phyloP scores from a whole-genome alignment of 2,797 vertebrate species.

The Sciurus vulgaris region DNA sequence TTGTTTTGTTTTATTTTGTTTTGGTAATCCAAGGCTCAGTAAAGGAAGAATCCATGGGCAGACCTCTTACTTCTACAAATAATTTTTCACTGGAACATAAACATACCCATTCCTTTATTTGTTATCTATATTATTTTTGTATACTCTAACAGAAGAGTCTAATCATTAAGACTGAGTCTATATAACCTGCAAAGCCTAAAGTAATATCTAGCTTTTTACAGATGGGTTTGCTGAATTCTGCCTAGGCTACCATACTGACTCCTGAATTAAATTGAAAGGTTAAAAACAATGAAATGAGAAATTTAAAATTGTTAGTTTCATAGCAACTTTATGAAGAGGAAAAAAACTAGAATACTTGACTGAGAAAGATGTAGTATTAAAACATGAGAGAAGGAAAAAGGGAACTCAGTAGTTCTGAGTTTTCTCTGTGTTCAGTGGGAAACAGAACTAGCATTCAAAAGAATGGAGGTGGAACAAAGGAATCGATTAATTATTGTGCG shows the following conservation, averaged over 20 bases:
- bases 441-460: conserved; percentile 53
- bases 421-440: conserved; percentile 24
- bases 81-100: conserved; percentile 54
- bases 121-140: background rate
- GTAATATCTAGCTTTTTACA: background rate
- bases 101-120: background rate
- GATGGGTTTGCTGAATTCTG: conserved; percentile 17
- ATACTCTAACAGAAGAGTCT: background rate
- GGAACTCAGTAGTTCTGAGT: conserved; percentile 31
- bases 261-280: conserved; percentile 5
- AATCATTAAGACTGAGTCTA: background rate
- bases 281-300: conserved; percentile 6
- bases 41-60: background rate
- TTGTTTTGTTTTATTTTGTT: background rate
- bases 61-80: conserved; percentile 29
- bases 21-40: background rate
- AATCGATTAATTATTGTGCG: conserved; percentile 47
- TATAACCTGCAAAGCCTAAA: background rate
- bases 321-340: background rate
- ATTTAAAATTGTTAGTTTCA: conserved; percentile 45
- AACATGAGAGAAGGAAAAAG: conserved; percentile 24
- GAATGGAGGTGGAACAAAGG: conserved; percentile 34
- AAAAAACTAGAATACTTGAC: background rate
- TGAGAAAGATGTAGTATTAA: conserved; percentile 39
- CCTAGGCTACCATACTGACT: background rate